A percentile compares a stretch with the other conserved stretches of the same genome.
phyloP scores from a whole-genome alignment of 2,888 invertebrate species.

The Halocaridina rubra region DNA sequence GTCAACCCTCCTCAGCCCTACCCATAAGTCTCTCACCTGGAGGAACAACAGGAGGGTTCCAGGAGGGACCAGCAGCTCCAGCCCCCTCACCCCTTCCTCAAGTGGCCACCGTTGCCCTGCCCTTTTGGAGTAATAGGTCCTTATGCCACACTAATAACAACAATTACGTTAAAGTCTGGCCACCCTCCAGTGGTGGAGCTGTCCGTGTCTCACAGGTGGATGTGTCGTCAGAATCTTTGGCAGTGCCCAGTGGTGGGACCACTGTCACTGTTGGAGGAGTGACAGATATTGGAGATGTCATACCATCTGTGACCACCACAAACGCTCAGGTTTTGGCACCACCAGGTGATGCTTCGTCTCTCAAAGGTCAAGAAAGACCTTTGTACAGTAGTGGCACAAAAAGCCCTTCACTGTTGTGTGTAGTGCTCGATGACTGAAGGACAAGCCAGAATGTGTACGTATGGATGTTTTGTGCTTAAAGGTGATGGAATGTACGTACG shows the following conservation, averaged over 20 bases:
- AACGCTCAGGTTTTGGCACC: constrained; percentile 57
- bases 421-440: constrained; percentile 58
- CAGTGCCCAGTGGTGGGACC: constrained; percentile 27
- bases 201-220: constrained; percentile 46
- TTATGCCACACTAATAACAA: constrained; percentile 55
- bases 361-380: constrained; percentile 41
- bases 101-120: constrained; percentile 55
- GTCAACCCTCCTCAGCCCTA: constrained; percentile 57
- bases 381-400: constrained; percentile 58
- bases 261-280: constrained; percentile 31
- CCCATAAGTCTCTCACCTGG: constrained; percentile 45
- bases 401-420: constrained; percentile 58
- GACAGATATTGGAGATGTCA: constrained; percentile 47
- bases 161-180: constrained; percentile 53
- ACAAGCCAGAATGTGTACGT: too few relatives aligned
- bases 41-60: constrained; percentile 47
- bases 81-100: constrained; percentile 47
- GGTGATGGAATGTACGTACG: too few relatives aligned
- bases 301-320: constrained; percentile 44
- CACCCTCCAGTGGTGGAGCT: constrained; percentile 34
- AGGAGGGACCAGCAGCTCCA: constrained; percentile 30
- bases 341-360: constrained; percentile 43
- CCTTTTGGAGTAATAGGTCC: constrained; percentile 58
- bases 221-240: constrained; percentile 31
- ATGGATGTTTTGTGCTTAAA: too few relatives aligned